phyloP scores from a whole-genome alignment of 2,113 vertebrate genomes.

The Lichenostomus cassidix region DNA sequence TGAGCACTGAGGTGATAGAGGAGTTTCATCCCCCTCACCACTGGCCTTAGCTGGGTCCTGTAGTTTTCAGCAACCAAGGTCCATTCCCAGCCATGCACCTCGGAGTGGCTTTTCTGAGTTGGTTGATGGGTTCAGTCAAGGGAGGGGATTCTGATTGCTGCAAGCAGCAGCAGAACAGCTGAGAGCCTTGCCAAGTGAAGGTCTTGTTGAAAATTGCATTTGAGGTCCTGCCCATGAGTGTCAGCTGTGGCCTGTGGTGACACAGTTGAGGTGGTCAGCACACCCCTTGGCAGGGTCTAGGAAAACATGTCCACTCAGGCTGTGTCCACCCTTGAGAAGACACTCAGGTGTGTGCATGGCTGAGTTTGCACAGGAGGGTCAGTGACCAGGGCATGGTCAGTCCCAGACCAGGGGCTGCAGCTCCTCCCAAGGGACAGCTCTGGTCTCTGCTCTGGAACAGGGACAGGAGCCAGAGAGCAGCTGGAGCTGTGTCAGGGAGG shows the following conservation, averaged over 20 bases:
- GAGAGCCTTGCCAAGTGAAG: background rate
- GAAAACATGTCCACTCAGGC: background rate
- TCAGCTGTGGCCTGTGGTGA: background rate
- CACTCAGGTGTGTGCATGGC: background rate
- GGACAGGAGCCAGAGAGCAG: fast-evolving
- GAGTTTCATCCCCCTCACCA: background rate
- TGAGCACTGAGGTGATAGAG: background rate
- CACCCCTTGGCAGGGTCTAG: background rate
- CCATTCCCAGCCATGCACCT: background rate
- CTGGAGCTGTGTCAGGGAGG: background rate
- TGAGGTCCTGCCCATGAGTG: background rate
- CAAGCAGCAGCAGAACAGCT: background rate
- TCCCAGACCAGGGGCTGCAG: background rate
- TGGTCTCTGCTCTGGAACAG: fast-evolving
- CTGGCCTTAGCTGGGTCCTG: background rate
- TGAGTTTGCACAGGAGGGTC: background rate
- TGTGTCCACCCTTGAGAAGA: background rate
- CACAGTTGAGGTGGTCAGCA: background rate
- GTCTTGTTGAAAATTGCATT: background rate
- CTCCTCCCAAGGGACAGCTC: background rate
- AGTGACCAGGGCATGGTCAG: background rate
- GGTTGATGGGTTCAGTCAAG: background rate
- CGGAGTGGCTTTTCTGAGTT: background rate
- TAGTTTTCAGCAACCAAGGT: background rate
- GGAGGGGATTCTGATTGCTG: background rate